Evolutionary conservation across 2,888 invertebrate genomes (phyloP), one percentile per base, ranked within the genome.

Genomic region (Rhagophthalmus giganteus): DNA sequence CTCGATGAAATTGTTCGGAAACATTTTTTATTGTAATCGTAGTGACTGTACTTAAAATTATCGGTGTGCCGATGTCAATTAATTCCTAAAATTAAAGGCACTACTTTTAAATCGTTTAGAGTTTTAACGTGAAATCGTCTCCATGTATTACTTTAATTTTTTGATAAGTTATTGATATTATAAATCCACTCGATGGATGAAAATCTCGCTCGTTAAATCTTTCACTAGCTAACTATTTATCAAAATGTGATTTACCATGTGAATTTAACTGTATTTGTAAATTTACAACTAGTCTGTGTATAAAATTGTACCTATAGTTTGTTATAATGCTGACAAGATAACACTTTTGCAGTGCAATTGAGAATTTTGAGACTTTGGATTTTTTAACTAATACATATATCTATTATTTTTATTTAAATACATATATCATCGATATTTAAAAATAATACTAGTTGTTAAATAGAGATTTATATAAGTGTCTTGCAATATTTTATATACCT

Each of bases 191-290:
- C 15, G 25, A 15, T 53, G 53, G 47, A 49, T 49, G 15, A 40
- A 41, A 47, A 57, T 57, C 58, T 58, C 58, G 58, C 58, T 58
- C 58, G 58, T 41, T 57, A 46, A 48, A 57, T 58, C 58, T 58
- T 58, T 58, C 58, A 58, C 46, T 58, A 58, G 54, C 45, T 54
- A 54, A 40, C 40, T 54, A 53, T 54, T 47, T 52, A 54, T 42
- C 26, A 39, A 55, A 53, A 47, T 58, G 55, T 55, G 55, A 55
- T 59, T 58, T 58, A 57, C 35, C 49, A 35, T 49, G 40, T 54
- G 45, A 45, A 45, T 44, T 52, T 45, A 45, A 24, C 30, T 45
- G 25, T 37, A 45, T 13, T 41, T 48, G 41, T 48, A 48, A 34
- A 48, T 35, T 32, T 48, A 48, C 30, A n/a, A 48, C 40, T 39